phyloP scores from a whole-genome alignment of 2,888 invertebrate species.

The Ichneumon xanthorius region DNA sequence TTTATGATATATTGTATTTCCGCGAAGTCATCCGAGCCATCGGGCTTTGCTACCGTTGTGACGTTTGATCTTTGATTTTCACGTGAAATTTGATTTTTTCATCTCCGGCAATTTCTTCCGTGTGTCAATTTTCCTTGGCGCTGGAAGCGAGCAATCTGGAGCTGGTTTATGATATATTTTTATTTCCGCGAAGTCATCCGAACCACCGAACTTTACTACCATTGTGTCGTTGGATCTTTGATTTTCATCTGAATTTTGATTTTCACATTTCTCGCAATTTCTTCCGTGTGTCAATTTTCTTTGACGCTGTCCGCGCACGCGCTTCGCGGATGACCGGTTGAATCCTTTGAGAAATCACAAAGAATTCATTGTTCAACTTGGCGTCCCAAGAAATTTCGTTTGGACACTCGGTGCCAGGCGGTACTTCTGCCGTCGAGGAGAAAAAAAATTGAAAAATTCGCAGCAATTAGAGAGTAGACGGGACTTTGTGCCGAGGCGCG shows the following conservation, averaged over 20 bases:
- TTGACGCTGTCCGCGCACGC: not conserved
- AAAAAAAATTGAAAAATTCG: slow-evolving; percentile 39
- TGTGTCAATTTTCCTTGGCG: not conserved
- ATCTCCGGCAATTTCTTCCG: not conserved
- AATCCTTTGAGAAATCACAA: slow-evolving; percentile 18
- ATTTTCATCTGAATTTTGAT: not conserved
- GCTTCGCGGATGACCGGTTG: not conserved
- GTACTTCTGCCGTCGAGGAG: not conserved
- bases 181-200: not conserved
- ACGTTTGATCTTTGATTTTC: not conserved
- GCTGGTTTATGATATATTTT: not conserved
- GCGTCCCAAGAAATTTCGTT: slow-evolving; percentile 13
- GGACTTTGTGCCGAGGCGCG: slow-evolving; percentile 45
- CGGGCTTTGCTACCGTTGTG: not conserved
- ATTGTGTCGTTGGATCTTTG: not conserved
- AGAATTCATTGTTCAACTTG: slow-evolving; percentile 2
- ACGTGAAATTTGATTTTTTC: not conserved
- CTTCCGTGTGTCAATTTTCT: not conserved
- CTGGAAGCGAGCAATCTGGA: not conserved
- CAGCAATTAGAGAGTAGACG: slow-evolving; percentile 70
- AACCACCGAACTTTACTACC: not conserved
- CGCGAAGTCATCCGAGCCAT: not conserved
- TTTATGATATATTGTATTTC: not conserved
- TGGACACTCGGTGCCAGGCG: not conserved
- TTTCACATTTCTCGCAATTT: not conserved